Evolutionary conservation across 2,797 vertebrate species (phyloP).

Genomic region (Pelodytes ibericus): DNA sequence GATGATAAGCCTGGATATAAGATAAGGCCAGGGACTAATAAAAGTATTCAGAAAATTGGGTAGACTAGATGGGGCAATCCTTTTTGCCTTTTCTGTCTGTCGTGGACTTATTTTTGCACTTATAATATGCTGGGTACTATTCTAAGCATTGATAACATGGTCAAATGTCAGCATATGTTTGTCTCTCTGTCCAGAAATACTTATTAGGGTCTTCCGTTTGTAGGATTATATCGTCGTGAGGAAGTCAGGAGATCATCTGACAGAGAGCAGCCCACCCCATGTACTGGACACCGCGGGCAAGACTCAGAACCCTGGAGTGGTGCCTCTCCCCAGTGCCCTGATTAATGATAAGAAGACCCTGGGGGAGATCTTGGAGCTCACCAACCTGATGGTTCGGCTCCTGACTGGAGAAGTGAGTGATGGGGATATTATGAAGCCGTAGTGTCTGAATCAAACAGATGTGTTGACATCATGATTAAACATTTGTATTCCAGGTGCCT

Average conservation of each 20-base stretch:
- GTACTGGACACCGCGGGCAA: background rate
- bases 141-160: too few relatives aligned
- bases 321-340: too few relatives aligned
- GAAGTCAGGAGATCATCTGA: background rate
- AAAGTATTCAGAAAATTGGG: too few relatives aligned
- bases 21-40: too few relatives aligned
- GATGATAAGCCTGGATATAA: too few relatives aligned
- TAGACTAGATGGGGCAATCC: too few relatives aligned
- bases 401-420: background rate
- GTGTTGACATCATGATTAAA: background rate
- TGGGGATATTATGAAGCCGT: background rate
- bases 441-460: background rate
- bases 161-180: too few relatives aligned
- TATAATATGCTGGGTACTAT: too few relatives aligned
- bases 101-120: too few relatives aligned
- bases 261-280: background rate
- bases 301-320: background rate
- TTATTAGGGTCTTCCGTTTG: too few relatives aligned
- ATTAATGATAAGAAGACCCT: background rate
- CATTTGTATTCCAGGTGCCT: background rate
- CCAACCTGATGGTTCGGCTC: background rate
- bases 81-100: too few relatives aligned
- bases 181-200: too few relatives aligned
- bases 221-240: background rate
- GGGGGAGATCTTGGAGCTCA: background rate